phyloP scores from a whole-genome alignment of 2,888 invertebrate genomes.

The Microchrysa polita region DNA sequence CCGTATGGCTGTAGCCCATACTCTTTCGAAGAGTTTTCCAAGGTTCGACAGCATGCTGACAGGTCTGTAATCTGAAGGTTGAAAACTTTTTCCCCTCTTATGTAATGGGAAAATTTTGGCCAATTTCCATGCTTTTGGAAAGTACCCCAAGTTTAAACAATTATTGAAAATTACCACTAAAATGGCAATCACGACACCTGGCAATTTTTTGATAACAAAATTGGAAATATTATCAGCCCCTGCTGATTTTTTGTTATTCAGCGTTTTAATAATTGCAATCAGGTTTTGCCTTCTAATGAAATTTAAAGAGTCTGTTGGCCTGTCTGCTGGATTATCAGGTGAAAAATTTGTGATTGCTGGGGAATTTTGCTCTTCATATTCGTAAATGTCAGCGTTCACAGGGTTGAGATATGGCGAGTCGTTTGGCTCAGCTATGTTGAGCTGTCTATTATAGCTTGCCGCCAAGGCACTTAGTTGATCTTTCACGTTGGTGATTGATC shows the following conservation, averaged over 20 bases:
- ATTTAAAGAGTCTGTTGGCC: too few species aligned
- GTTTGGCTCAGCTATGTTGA: too few species aligned
- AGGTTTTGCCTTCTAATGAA: too few species aligned
- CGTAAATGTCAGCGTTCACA: too few species aligned
- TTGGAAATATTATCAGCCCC: neutral
- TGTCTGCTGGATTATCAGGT: too few species aligned
- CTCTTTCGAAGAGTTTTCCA: constrained; percentile 46
- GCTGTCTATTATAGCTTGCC: too few species aligned
- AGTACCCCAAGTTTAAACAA: constrained; percentile 18
- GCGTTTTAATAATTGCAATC: too few species aligned
- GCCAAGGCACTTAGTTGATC: too few species aligned
- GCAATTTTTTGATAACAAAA: neutral
- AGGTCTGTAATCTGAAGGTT: constrained; percentile 52
- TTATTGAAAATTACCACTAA: constrained; percentile 10
- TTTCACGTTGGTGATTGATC: too few species aligned
- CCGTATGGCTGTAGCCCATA: neutral
- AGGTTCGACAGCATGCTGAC: constrained; percentile 51
- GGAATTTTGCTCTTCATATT: too few species aligned
- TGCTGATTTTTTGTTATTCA: neutral
- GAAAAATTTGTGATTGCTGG: too few species aligned
- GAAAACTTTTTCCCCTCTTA: constrained; percentile 48
- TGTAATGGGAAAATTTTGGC: constrained; percentile 6
- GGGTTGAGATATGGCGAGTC: too few species aligned
- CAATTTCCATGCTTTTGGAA: neutral
- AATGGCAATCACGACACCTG: neutral